These are phyloP conservation scores for Priocnemis perturbator DNA, from an alignment of 2,888 invertebrate species.

Conservation along the genomic window DNA sequence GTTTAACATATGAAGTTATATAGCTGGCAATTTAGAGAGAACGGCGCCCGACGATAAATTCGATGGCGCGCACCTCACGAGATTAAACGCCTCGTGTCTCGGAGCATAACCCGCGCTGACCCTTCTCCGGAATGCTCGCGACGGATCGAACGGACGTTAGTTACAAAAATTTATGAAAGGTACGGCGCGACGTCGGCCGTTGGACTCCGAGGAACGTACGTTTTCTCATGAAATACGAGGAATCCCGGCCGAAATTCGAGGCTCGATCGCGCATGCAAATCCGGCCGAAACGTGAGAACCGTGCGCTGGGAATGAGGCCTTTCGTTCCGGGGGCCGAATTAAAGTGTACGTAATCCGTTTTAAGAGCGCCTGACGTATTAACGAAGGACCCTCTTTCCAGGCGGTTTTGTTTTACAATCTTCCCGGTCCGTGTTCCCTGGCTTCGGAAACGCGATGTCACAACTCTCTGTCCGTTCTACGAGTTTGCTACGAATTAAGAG, in stretches of 20 bases:
- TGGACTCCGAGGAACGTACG: neutral
- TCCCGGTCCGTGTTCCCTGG: too few relatives aligned
- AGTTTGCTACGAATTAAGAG: neutral
- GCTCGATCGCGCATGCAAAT: slow-evolving; percentile 39
- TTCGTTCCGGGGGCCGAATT: slow-evolving; percentile 26
- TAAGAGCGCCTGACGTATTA: slow-evolving; percentile 54
- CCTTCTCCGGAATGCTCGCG: neutral
- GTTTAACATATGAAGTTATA: too few relatives aligned
- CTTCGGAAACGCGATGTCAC: slow-evolving; percentile 6
- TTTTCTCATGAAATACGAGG: neutral
- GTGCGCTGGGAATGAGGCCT: neutral
- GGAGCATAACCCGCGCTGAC: too few relatives aligned
- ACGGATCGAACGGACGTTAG: neutral
- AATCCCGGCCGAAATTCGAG: slow-evolving; percentile 16
- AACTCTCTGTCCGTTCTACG: neutral
- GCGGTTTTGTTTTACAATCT: too few relatives aligned
- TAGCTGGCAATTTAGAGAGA: too few relatives aligned
- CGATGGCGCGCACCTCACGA: too few relatives aligned
- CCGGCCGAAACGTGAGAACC: slow-evolving; percentile 27
- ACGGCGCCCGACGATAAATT: too few relatives aligned
- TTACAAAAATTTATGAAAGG: slow-evolving; percentile 18
- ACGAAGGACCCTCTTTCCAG: slow-evolving; percentile 15
- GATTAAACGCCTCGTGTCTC: too few relatives aligned
- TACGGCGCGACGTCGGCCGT: neutral
- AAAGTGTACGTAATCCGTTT: slow-evolving; percentile 55